Conservation (phyloP, 2,888 invertebrate genomes). For the Dolichopus griseipennis region DNA sequence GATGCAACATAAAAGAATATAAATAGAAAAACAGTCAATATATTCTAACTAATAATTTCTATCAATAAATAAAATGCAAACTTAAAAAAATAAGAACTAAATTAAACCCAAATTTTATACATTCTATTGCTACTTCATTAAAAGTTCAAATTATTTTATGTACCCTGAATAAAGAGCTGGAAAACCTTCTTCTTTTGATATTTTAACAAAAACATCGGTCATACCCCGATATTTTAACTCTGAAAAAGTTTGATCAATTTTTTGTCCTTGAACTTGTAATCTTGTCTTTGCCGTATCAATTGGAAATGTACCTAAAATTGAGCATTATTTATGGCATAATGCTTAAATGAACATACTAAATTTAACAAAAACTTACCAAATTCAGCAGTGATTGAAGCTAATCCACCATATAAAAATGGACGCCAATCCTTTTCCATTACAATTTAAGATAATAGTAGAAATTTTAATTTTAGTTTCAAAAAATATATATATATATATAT, state of each 20-base stretch:
- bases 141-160: no score
- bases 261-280: constrained; percentile 89
- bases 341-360: constrained; percentile 14
- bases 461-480: no score
- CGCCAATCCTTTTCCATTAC: constrained; percentile 79
- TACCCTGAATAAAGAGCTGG: constrained; percentile 80
- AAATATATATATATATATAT: no score
- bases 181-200: constrained; percentile 77
- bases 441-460: constrained; percentile 22
- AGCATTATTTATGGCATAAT: no score
- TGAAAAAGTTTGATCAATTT: constrained; percentile 64
- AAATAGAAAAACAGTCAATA: no score
- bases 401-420: constrained; percentile 89
- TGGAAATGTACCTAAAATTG: constrained; percentile 77
- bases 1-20: no score
- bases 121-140: no score
- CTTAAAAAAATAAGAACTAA: no score
- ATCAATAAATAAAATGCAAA: no score
- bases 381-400: constrained; percentile 89
- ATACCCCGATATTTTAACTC: constrained; percentile 78
- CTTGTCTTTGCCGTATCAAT: constrained; percentile 92
- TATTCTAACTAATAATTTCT: no score
- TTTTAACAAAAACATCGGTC: constrained; percentile 83
- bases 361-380: constrained; percentile 57
- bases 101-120: no score